Percentiles rank a stretch among this genome's conserved stretches.
Conservation (phyloP, 2,888 invertebrate species). For the Catotricha subobsoleta region DNA sequence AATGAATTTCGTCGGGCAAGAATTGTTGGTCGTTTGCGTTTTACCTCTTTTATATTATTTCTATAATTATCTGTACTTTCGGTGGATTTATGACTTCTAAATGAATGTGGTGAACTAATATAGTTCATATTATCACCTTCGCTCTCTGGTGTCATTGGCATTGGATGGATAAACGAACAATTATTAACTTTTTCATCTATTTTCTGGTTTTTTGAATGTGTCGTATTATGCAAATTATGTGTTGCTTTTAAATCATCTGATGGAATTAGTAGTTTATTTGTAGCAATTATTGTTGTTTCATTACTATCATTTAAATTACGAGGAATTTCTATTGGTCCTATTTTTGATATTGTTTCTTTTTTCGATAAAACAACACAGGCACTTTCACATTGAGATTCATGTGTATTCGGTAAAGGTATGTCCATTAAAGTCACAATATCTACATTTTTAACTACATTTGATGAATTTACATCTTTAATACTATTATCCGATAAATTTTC, state of each 20-base stretch:
- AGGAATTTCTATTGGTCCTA: neutral
- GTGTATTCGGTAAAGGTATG: conserved; percentile 45
- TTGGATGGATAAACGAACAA: conserved; percentile 76
- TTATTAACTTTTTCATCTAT: conserved; percentile 22
- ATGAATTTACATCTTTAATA: neutral
- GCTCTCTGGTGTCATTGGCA: conserved; percentile 74
- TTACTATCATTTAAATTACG: neutral
- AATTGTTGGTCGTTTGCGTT: conserved; percentile 63
- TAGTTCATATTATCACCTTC: conserved; percentile 64
- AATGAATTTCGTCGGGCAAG: conserved; percentile 59
- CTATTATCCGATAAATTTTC: conserved; percentile 5
- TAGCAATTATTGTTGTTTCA: too few relatives aligned
- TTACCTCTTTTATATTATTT: conserved; percentile 29
- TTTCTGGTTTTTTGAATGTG: neutral
- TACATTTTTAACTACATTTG: conserved; percentile 2
- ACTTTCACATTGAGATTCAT: too few relatives aligned
- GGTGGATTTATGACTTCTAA: conserved; percentile 8
- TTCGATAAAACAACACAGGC: neutral
- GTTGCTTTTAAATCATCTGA: neutral
- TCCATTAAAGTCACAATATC: conserved; percentile 23
- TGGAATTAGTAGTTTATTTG: neutral
- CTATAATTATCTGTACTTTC: neutral
- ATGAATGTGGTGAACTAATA: conserved; percentile 24
- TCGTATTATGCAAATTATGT: too few relatives aligned
- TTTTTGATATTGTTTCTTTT: neutral